Base-by-base conservation (phyloP, 2,113 vertebrate species). In the Phocoena phocoena region DNA sequence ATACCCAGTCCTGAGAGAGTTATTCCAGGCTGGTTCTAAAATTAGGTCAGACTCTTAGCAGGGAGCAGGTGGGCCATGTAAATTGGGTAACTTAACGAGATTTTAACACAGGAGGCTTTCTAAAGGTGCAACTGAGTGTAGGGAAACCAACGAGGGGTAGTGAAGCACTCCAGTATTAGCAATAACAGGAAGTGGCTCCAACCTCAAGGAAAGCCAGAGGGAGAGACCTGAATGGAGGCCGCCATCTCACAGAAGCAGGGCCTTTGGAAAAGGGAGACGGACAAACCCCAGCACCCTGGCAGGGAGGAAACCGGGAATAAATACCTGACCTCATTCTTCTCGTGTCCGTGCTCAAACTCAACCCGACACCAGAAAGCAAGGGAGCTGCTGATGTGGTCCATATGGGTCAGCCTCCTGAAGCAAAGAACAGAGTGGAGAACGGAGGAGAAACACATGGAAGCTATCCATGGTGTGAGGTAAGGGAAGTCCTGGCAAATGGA, bases 391-490 rank as follows among this genome's bases (percentile, higher is more conserved):
- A 18, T 12, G 4, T 1, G 3, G 44, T 36, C 36, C 31, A 0
- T 4, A 0, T 2, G 31, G 53, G 13, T 28, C 77, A 44, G 76
- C 58, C 15, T 82, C 60, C 47, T 2, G 28, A 38, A 41, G 53
- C 73, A 80, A 60, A 80, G 15, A 47, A 36, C 28, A 44, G 74
- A 73, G 53, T 1, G 11, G 65, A 20, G 44, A 36, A 23, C 2
- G 50, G 3, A 5, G 36, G n/a, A n/a, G 23, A 25, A 44, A 28
- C 9, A 0, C 28, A 2, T 1, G 20, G n/a, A 6, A 67, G 67
- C 4, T 3, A 8, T 8, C n/a, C 47, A 6, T 1, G 5, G 47
- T 0, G 12, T 21, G 58, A 60, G n/a, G 6, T 4, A 14, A 36
- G 31, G 41, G 58, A 12, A 47, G 4, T 26, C 68, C 68, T 36